A percentile compares a stretch with the other conserved stretches of the same genome.
These are phyloP conservation scores for Scaptodrosophila latifasciaeformis DNA, from an alignment of 2,888 invertebrate genomes.

Conservation along the genomic window DNA sequence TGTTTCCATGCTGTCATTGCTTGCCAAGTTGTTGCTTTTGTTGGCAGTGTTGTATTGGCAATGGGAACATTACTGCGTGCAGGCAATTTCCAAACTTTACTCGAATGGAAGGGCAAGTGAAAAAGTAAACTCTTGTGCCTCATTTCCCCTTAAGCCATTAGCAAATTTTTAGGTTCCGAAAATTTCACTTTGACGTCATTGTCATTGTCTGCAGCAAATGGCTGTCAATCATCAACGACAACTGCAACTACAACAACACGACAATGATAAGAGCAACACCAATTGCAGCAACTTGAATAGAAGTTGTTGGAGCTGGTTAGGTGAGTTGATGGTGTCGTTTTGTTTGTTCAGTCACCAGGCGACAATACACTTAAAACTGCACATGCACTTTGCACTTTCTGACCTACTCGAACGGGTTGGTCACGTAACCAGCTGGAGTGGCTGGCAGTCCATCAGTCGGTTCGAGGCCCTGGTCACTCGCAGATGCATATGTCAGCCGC, in stretches of 20 bases:
- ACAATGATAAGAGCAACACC: conserved; percentile 20
- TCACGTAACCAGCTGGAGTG: too few species aligned
- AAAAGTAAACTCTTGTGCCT: too few species aligned
- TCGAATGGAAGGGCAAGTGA: too few species aligned
- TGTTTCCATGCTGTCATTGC: too few species aligned
- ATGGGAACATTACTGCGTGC: background rate
- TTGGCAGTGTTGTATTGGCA: conserved; percentile 13
- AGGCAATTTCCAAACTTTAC: too few species aligned
- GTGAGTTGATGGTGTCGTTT: conserved; percentile 36
- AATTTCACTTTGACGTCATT: conserved; percentile 30
- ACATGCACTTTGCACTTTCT: conserved; percentile 25
- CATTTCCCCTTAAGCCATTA: conserved; percentile 40
- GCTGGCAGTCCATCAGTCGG: too few species aligned
- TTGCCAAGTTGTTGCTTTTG: conserved; percentile 5
- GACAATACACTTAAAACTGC: conserved; percentile 57
- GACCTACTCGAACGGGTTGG: too few species aligned
- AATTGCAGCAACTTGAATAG: conserved; percentile 4
- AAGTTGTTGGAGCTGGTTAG: background rate
- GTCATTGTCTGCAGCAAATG: conserved; percentile 33
- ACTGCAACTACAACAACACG: conserved; percentile 6
- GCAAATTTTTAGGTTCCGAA: conserved; percentile 24
- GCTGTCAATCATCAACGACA: conserved; percentile 35
- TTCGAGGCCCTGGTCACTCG: too few species aligned
- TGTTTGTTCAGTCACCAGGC: conserved; percentile 44
- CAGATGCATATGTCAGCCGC: conserved; percentile 24